A percentile compares a stretch with the other conserved stretches of the same genome.
phyloP scores from a whole-genome alignment of 1,140 invertebrate species.

The Meloidogyne chitwoodi region DNA sequence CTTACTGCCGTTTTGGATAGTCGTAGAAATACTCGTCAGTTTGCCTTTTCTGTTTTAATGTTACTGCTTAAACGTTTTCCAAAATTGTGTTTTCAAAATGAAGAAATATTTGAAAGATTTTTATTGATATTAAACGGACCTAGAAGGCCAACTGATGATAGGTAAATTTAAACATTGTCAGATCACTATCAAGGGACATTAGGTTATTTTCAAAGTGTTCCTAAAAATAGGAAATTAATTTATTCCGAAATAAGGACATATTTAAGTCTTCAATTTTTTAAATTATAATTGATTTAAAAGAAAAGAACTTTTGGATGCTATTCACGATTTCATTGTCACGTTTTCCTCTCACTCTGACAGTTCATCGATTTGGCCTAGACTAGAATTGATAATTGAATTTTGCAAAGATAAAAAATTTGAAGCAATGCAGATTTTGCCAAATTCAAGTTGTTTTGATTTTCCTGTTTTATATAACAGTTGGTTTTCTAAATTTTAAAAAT shows the following conservation, averaged over 20 bases:
- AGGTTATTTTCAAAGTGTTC: no score
- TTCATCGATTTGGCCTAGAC: conserved; percentile 5
- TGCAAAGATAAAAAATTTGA: not conserved
- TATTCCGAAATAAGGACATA: no score
- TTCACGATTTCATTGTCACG: not conserved
- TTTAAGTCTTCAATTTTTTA: not conserved
- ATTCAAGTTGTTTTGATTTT: not conserved
- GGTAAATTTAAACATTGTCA: not conserved
- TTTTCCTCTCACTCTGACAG: not conserved
- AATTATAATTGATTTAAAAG: not conserved
- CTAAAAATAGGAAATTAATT: no score
- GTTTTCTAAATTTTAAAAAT: not conserved
- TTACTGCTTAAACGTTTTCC: conserved; percentile 5
- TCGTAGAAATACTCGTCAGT: not conserved
- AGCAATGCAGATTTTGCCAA: not conserved
- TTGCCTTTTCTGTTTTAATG: not conserved
- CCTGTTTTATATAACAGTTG: not conserved
- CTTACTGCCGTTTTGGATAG: conserved; percentile 8
- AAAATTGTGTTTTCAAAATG: conserved; percentile 2
- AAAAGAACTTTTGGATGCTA: conserved; percentile 2
- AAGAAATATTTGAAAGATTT: conserved; percentile 7
- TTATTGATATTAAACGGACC: not conserved
- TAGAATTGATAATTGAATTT: conserved; percentile 2
- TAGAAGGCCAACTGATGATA: conserved; percentile 1
- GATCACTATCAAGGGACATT: no score